phyloP scores from a whole-genome alignment of 1,140 invertebrate genomes.

The Zelostemma sp. region DNA sequence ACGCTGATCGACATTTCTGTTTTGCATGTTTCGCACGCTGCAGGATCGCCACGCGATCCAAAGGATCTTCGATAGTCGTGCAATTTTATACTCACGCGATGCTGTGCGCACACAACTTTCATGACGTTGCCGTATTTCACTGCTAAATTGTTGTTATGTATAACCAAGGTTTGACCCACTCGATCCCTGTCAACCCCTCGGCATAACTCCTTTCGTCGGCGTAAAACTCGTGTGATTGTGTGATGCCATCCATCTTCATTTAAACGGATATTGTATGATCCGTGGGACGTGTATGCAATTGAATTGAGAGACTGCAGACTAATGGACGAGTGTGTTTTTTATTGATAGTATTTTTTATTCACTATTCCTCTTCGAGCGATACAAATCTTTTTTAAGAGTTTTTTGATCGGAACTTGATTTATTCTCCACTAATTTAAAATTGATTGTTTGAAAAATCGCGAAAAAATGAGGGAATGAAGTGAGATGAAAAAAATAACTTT shows the following conservation, averaged over 20 bases:
- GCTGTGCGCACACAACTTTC: constrained; percentile 18
- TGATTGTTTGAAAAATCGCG: too few species aligned
- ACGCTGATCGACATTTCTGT: constrained; percentile 38
- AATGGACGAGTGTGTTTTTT: constrained; percentile 16
- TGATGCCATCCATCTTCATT: constrained; percentile 28
- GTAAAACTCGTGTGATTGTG: constrained; percentile 24
- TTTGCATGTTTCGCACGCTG: constrained; percentile 25
- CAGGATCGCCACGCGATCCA: constrained; percentile 21
- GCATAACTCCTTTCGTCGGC: constrained; percentile 25
- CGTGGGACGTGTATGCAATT: constrained; percentile 18
- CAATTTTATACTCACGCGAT: constrained; percentile 25
- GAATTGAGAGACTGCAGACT: constrained; percentile 22
- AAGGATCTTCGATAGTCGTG: constrained; percentile 15
- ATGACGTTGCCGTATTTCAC: constrained; percentile 21
- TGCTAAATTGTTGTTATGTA: constrained; percentile 26
- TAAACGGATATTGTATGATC: constrained; percentile 18
- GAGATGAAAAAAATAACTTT: too few species aligned
- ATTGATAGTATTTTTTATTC: too few species aligned
- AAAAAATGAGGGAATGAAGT: too few species aligned
- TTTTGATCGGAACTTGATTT: too few species aligned
- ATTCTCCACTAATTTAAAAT: too few species aligned
- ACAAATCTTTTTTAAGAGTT: too few species aligned
- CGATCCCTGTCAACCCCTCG: constrained; percentile 25
- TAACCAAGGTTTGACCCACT: constrained; percentile 24
- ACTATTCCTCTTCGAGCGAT: too few species aligned